Conservation (phyloP, 2,888 invertebrate species). For the Antheraea assamensis region DNA sequence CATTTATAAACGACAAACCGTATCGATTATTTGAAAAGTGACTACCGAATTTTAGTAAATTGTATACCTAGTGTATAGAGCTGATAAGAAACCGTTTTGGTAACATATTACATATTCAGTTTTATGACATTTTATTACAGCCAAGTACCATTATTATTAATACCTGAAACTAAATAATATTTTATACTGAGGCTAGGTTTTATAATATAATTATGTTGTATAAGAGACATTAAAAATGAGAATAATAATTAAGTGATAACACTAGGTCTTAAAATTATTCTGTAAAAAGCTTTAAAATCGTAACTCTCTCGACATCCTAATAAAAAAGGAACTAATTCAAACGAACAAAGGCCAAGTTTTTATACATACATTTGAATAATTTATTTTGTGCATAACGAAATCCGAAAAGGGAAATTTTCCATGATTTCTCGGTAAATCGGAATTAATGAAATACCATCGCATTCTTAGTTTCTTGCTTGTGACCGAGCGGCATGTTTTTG, state of each 20-base stretch:
- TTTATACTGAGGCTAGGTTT: too few relatives aligned
- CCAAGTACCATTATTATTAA: too few relatives aligned
- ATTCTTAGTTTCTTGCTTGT: conserved; percentile 35
- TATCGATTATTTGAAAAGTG: neutral
- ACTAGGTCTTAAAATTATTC: neutral
- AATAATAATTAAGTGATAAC: neutral
- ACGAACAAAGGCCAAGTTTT: conserved; percentile 5
- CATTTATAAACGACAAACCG: neutral
- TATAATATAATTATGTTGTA: too few relatives aligned
- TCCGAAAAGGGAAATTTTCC: conserved; percentile 41
- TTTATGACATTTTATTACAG: too few relatives aligned
- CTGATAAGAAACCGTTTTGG: neutral
- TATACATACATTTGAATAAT: conserved; percentile 14
- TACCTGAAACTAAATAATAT: too few relatives aligned
- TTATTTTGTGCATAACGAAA: conserved; percentile 20
- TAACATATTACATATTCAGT: neutral
- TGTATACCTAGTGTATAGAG: neutral
- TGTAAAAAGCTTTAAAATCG: neutral
- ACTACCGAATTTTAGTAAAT: too few relatives aligned
- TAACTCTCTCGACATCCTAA: neutral
- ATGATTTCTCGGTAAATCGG: conserved; percentile 38
- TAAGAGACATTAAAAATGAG: neutral
- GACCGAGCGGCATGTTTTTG: conserved; percentile 43
- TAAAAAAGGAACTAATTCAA: neutral
- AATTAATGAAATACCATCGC: conserved; percentile 35